phyloP scores from a whole-genome alignment of 2,888 invertebrate species.

The Latrodectus elegans region DNA sequence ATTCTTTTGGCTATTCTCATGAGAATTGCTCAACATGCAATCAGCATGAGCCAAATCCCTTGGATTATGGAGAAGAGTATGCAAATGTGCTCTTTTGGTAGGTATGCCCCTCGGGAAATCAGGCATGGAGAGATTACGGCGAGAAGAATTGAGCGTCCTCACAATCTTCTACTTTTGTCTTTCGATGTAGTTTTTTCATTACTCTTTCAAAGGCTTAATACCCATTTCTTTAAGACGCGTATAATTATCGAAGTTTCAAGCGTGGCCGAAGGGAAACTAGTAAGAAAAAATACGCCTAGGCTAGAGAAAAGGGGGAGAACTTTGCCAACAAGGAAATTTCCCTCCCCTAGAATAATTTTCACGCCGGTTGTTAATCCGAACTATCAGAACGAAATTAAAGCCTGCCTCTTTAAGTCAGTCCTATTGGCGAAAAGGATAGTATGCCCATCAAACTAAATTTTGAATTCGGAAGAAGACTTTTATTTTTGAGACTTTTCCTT shows the following conservation, averaged over 20 bases:
- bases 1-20: slow-evolving; percentile 25
- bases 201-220: slow-evolving; percentile 36
- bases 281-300: neutral
- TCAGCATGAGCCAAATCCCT: slow-evolving; percentile 54
- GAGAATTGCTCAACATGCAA: slow-evolving; percentile 37
- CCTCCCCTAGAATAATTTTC: slow-evolving; percentile 31
- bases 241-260: slow-evolving; percentile 59
- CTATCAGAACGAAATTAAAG: slow-evolving; percentile 61
- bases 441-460: slow-evolving; percentile 46
- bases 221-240: slow-evolving; percentile 41
- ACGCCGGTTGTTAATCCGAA: slow-evolving; percentile 53
- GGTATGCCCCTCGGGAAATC: slow-evolving; percentile 59
- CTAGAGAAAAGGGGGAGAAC: neutral
- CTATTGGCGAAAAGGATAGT: slow-evolving; percentile 18
- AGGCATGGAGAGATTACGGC: slow-evolving; percentile 56
- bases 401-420: slow-evolving; percentile 11
- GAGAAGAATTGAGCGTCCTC: slow-evolving; percentile 1
- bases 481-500: slow-evolving; percentile 28
- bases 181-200: slow-evolving; percentile 7
- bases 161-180: neutral
- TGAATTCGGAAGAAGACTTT: slow-evolving; percentile 8
- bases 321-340: slow-evolving; percentile 9
- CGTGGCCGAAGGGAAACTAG: slow-evolving; percentile 4
- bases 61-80: slow-evolving; percentile 55
- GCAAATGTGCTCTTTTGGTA: slow-evolving; percentile 59